Conservation (phyloP, 1,140 invertebrate species). For the Brachionus manjavacas region DNA sequence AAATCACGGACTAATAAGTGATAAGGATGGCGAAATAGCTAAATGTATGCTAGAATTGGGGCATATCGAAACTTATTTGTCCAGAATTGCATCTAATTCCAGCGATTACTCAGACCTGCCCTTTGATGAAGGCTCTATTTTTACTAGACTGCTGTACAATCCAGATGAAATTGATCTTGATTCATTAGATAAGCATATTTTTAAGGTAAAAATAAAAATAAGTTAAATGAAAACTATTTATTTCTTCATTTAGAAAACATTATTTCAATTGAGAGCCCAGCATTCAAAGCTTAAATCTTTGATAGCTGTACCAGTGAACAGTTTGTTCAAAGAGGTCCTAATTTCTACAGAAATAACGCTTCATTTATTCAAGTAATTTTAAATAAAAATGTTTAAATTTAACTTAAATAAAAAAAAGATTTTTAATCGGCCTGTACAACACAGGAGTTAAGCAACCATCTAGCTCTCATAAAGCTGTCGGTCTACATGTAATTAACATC, state of each 20-base stretch:
- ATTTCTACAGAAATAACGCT: constrained; percentile 3
- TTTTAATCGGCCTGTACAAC: constrained; percentile 15
- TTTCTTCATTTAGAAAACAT: background rate
- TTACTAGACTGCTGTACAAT: constrained; percentile 6
- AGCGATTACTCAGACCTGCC: constrained; percentile 17
- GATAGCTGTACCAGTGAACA: background rate
- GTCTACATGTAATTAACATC: constrained; percentile 34
- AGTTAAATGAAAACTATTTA: background rate
- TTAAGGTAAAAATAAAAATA: background rate
- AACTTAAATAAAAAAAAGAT: background rate
- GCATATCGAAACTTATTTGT: constrained; percentile 36
- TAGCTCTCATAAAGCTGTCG: constrained; percentile 14
- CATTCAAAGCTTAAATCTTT: constrained; percentile 17
- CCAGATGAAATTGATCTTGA: constrained; percentile 39
- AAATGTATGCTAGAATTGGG: constrained; percentile 25
- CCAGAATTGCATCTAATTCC: background rate
- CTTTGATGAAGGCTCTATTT: constrained; percentile 28
- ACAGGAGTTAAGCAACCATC: background rate
- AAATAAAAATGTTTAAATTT: background rate
- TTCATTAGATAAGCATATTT: constrained; percentile 18
- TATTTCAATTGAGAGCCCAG: constrained; percentile 27
- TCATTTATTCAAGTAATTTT: constrained; percentile 35
- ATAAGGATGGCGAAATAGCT: constrained; percentile 33
- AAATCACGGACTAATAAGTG: constrained; percentile 31
- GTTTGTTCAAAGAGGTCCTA: constrained; percentile 22